These are phyloP conservation scores for Haliaeetus leucogaster DNA, from an alignment of 2,113 vertebrate genomes.

Conservation along the genomic window DNA sequence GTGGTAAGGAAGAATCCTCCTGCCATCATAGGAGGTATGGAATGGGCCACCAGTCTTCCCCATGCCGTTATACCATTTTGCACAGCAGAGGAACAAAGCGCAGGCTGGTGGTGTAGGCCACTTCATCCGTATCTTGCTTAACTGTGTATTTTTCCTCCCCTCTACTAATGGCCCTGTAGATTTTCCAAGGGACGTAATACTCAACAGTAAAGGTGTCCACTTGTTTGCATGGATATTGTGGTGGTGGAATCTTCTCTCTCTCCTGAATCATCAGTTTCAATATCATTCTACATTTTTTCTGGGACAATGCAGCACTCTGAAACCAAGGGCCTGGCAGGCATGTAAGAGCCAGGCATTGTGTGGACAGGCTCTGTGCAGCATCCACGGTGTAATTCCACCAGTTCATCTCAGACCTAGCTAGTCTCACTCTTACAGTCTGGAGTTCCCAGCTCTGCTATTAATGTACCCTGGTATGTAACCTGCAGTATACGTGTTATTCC, in stretches of 20 bases:
- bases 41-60: not conserved
- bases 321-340: not conserved
- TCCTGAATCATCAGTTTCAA: not conserved
- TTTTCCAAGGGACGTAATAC: not conserved
- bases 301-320: not conserved
- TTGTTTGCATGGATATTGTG: not conserved
- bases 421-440: not conserved
- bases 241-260: not conserved
- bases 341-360: not conserved
- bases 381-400: not conserved
- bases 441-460: not conserved
- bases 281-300: not conserved
- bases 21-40: not conserved
- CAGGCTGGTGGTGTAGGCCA: not conserved
- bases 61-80: not conserved
- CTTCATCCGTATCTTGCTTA: not conserved
- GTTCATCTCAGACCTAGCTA: not conserved
- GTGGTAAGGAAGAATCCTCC: not conserved
- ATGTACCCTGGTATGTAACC: not conserved
- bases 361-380: not conserved
- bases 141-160: not conserved
- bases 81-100: not conserved
- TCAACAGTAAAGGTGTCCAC: not conserved
- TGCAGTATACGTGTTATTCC: not conserved
- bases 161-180: not conserved